phyloP scores from a whole-genome alignment of 2,888 invertebrate species.

The Drosophila stalkeri region DNA sequence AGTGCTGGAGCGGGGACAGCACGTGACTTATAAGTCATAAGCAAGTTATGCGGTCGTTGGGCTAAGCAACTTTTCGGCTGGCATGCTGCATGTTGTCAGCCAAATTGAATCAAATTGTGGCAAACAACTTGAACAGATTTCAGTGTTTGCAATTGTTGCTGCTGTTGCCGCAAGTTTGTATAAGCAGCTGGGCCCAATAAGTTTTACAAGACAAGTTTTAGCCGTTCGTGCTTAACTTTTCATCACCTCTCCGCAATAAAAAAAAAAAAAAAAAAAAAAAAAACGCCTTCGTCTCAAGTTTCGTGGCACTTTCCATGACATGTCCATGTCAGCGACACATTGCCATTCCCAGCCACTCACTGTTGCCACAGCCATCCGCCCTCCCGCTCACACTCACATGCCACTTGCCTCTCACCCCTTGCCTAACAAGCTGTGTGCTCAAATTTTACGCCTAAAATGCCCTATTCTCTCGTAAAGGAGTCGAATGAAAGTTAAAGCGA shows the following conservation, averaged over 20 bases:
- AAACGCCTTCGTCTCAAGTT: slow-evolving; percentile 32
- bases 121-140: slow-evolving; percentile 74
- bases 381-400: background rate
- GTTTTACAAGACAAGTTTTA: slow-evolving; percentile 48
- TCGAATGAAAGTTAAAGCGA: background rate
- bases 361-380: background rate
- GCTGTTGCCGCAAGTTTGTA: slow-evolving; percentile 46
- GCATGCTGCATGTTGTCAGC: slow-evolving; percentile 63
- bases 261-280: slow-evolving; percentile 8
- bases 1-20: slow-evolving; percentile 19
- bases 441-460: slow-evolving; percentile 38
- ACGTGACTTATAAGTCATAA: slow-evolving; percentile 72
- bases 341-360: background rate
- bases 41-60: slow-evolving; percentile 65
- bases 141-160: slow-evolving; percentile 44
- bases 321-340: slow-evolving; percentile 30
- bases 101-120: slow-evolving; percentile 76
- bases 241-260: slow-evolving; percentile 43
- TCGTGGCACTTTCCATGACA: slow-evolving; percentile 42
- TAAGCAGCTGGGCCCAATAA: slow-evolving; percentile 50
- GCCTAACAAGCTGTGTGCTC: slow-evolving; percentile 13
- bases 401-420: too few species aligned
- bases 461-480: slow-evolving; percentile 5
- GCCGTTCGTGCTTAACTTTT: slow-evolving; percentile 42
- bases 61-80: slow-evolving; percentile 59